Percentiles rank a stretch among this genome's conserved stretches.
Conservation (phyloP, 1,140 invertebrate species). For the Diuraphis noxia region DNA sequence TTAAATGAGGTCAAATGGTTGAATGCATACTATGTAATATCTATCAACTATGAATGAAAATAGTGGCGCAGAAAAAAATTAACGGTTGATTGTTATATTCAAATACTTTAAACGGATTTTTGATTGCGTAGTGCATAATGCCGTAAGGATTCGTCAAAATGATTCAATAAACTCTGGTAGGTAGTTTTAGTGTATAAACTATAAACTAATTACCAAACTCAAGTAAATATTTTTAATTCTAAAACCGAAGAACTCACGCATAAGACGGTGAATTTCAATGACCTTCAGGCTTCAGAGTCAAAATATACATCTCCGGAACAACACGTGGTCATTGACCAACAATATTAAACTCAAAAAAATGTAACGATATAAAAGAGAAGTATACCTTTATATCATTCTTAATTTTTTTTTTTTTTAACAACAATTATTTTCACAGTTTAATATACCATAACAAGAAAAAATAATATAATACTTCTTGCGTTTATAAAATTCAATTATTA, state of each 20-base stretch:
- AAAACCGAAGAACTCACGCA: neutral
- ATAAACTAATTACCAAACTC: neutral
- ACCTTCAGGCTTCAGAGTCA: conserved; percentile 14
- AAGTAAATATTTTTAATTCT: conserved; percentile 4
- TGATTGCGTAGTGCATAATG: neutral
- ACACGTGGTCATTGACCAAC: conserved; percentile 16
- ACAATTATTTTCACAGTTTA: neutral
- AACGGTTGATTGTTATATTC: conserved; percentile 16
- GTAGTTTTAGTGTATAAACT: neutral
- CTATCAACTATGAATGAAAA: neutral
- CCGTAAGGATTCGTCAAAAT: neutral
- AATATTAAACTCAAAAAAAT: conserved; percentile 16
- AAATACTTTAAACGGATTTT: conserved; percentile 9
- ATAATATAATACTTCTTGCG: neutral
- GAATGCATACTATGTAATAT: neutral
- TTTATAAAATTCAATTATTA: neutral
- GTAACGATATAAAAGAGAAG: neutral
- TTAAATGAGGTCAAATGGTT: conserved; percentile 8
- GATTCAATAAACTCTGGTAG: neutral
- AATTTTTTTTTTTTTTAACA: neutral
- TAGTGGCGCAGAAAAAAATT: neutral
- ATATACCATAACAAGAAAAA: neutral
- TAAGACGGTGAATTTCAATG: neutral
- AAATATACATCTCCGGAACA: neutral
- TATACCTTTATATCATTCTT: neutral